Percentiles rank a stretch among this genome's conserved stretches.
Conservation (phyloP, 2,888 invertebrate species). For the Blastobasis lacticolella region DNA sequence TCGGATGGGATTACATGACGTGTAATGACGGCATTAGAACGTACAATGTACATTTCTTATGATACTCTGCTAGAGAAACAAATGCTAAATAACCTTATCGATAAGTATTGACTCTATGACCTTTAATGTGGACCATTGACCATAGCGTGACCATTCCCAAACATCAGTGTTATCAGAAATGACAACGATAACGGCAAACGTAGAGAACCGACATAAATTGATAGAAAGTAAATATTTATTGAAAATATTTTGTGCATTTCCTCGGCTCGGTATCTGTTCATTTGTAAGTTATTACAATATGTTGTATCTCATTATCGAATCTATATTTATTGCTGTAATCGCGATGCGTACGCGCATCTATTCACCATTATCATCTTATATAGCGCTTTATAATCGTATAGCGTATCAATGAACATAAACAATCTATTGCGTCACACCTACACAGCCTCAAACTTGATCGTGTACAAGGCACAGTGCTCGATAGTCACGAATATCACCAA, state of each 20-base stretch:
- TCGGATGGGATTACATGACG: no score
- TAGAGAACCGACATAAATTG: no score
- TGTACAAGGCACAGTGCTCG: conserved; percentile 24
- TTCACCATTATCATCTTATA: conserved; percentile 32
- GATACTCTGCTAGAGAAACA: no score
- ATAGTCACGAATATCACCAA: conserved; percentile 56
- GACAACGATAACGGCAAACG: neutral
- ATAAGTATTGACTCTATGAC: no score
- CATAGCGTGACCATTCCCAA: no score
- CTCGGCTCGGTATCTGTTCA: no score
- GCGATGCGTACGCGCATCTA: conserved; percentile 15
- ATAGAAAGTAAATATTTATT: no score
- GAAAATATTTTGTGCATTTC: no score
- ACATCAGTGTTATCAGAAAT: neutral
- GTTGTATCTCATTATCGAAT: conserved; percentile 1
- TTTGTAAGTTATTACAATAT: conserved; percentile 1
- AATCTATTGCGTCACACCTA: conserved; percentile 41
- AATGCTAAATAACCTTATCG: no score
- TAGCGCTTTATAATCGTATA: conserved; percentile 27
- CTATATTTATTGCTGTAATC: conserved; percentile 3
- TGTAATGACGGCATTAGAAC: no score
- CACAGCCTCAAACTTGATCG: conserved; percentile 22
- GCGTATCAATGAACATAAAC: conserved; percentile 25
- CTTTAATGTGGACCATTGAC: no score
- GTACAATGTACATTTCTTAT: no score